These are phyloP conservation scores for Oeneis ivallda DNA, from an alignment of 2,888 invertebrate species.

Conservation along the genomic window DNA sequence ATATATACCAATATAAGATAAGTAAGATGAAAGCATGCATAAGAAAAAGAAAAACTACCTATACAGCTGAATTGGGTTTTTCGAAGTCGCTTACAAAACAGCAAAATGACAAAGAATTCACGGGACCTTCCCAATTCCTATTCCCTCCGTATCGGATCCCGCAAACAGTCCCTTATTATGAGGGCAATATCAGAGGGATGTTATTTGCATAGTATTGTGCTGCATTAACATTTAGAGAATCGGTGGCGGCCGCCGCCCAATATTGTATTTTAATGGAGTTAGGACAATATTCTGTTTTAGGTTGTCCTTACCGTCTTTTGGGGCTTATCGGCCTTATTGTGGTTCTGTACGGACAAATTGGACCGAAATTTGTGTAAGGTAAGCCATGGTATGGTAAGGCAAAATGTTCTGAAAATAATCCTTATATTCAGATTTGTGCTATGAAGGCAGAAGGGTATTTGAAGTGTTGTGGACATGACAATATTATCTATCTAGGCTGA, in stretches of 20 bases:
- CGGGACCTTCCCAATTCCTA: slow-evolving; percentile 16
- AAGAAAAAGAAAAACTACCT: too few species aligned
- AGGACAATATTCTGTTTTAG: slow-evolving; percentile 27
- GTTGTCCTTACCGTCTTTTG: slow-evolving; percentile 12
- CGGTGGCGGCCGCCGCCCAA: slow-evolving; percentile 45
- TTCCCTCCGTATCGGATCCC: slow-evolving; percentile 19
- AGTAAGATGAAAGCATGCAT: too few species aligned
- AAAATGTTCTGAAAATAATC: background rate
- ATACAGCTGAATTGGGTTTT: background rate
- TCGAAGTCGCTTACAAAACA: slow-evolving; percentile 9
- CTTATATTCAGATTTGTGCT: too few species aligned
- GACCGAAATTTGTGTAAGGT: slow-evolving; percentile 3
- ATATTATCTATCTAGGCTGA: too few species aligned
- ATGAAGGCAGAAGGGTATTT: too few species aligned
- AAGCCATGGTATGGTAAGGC: background rate
- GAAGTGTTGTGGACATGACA: too few species aligned
- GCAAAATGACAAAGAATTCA: slow-evolving; percentile 13
- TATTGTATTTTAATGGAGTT: slow-evolving; percentile 44
- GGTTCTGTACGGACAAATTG: background rate
- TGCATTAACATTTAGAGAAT: slow-evolving; percentile 70
- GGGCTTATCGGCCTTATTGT: slow-evolving; percentile 12
- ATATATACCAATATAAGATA: background rate
- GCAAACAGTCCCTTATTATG: slow-evolving; percentile 49
- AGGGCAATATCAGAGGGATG: slow-evolving; percentile 55
- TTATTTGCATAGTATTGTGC: slow-evolving; percentile 73